phyloP scores from a whole-genome alignment of 2,113 vertebrate species.

The Sinocyclocheilus anshuiensis region DNA sequence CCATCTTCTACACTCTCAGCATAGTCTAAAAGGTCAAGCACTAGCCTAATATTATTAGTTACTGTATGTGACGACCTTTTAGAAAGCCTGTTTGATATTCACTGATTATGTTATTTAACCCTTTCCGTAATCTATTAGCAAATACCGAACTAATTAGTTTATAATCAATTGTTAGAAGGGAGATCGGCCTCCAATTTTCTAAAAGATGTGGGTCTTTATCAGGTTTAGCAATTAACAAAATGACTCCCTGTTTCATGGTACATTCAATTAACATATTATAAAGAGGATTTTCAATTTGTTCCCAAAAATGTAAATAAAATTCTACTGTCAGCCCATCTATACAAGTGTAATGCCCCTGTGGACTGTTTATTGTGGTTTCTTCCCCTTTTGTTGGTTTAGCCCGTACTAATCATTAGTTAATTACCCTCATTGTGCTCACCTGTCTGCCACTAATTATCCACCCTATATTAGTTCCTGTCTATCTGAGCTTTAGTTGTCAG shows the following conservation, averaged over 20 bases:
- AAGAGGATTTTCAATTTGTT: not conserved
- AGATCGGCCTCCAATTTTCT: not conserved
- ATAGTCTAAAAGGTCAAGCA: not conserved
- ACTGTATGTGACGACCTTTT: not conserved
- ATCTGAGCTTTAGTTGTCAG: too few relatives aligned
- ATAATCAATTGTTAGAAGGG: not conserved
- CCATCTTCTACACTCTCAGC: not conserved
- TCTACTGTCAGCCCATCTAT: not conserved
- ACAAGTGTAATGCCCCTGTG: too few relatives aligned
- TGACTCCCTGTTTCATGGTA: not conserved
- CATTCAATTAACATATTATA: not conserved
- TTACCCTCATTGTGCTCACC: too few relatives aligned
- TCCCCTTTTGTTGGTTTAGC: too few relatives aligned
- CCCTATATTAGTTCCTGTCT: too few relatives aligned
- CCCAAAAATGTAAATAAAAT: slow-evolving; percentile 11
- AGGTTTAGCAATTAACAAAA: not conserved
- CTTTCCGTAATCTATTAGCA: not conserved
- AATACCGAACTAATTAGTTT: not conserved
- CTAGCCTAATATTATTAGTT: slow-evolving; percentile 1
- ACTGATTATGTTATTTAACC: not conserved
- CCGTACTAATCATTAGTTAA: too few relatives aligned
- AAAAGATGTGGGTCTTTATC: not conserved
- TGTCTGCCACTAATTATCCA: too few relatives aligned
- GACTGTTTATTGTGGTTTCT: too few relatives aligned
- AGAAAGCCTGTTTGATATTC: not conserved